These are phyloP conservation scores for Microtus pennsylvanicus DNA, from an alignment of 2,113 vertebrate genomes.

Conservation along the genomic window DNA sequence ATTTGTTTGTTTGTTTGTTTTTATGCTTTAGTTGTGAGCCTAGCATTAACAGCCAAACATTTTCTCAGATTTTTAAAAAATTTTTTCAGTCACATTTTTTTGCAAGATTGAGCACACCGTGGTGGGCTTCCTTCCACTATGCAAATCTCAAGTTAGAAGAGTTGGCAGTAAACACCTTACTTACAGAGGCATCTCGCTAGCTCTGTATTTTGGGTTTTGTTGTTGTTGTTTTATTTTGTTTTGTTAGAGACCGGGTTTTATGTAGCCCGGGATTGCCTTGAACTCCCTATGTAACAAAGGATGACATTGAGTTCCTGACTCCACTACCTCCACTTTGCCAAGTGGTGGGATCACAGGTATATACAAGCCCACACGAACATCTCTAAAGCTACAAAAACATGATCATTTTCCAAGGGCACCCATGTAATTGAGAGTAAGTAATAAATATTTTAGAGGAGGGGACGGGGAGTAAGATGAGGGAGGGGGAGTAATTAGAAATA, in stretches of 20 bases:
- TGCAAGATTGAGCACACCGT: background rate
- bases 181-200: background rate
- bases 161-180: background rate
- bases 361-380: too few species aligned
- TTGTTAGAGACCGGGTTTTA: background rate
- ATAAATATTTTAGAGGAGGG: background rate
- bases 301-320: background rate
- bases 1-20: background rate
- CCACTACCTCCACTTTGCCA: background rate
- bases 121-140: background rate
- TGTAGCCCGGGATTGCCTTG: background rate
- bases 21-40: background rate
- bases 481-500: background rate
- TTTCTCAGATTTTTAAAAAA: background rate
- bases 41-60: background rate
- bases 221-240: background rate
- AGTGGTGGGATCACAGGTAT: background rate
- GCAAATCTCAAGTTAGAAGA: background rate
- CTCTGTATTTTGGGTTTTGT: background rate
- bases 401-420: background rate
- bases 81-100: background rate
- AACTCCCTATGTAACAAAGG: background rate
- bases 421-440: background rate
- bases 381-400: background rate
- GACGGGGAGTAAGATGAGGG: background rate